Base-by-base conservation (phyloP, 2,113 vertebrate species). In the Phodopus roborovskii region DNA sequence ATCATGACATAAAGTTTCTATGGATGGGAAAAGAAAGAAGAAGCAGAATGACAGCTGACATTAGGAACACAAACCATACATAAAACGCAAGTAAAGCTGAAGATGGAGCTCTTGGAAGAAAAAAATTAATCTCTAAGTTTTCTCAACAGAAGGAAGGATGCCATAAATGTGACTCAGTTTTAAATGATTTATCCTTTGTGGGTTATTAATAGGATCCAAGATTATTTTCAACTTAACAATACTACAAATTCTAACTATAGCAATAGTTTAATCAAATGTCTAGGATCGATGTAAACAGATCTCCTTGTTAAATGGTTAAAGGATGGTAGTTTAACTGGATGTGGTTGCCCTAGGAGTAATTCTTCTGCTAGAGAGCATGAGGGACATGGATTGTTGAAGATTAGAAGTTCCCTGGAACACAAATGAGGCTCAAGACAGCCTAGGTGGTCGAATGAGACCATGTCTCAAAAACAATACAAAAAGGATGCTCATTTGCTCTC, bases 21-120 rank as follows among this genome's bases (percentile, higher is more conserved):
- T 68, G 73, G 92, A 77, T 73, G 94, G 53, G 97, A 78, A 90
- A 28, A 68, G 16, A 16, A 82, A 96, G 28, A 64, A n/a, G 89
- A 88, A 36, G 94, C 16, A 94, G 88, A 92, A 56, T 74, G 89
- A 94, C 9, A 45, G 81, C 82, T 98, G 64, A 87, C 15, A 82
- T 33, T 93, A 94, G 97, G 96, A 96, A 79, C 24, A 86, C 91
- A 53, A 90, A 97, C 95, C 53, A 64, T 79, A 66, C 3, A 20
- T 89, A 26, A 94, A 87, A 92, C 22, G 68, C 48, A 93, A 83
- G 39, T 45, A 4, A 87, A 96, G 71, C 42, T 33, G 39, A 83
- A 82, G 15, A 56, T 45, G 28, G 39, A 50, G 83, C 82, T 88
- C 56, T 64, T 24, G 39, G 20, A 28, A 88, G 53, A 81, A 96